Conservation (phyloP, 2,797 vertebrate species). For the Crocodylus rhombifer region DNA sequence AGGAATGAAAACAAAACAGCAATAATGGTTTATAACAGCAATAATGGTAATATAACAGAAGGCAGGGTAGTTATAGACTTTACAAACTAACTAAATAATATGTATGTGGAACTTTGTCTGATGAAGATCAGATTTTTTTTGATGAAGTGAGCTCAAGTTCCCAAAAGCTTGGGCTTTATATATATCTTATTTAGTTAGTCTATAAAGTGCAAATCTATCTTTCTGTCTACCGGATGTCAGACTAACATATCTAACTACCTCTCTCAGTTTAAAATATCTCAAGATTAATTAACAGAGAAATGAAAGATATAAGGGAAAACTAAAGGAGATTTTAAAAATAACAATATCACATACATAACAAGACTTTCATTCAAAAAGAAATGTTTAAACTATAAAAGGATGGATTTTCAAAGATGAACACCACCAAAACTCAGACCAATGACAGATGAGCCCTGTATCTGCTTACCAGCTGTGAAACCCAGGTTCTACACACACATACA, state of each 20-base stretch:
- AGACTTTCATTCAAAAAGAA: neutral
- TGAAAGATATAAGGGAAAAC: neutral
- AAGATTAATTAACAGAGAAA: neutral
- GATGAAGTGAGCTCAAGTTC: too few species aligned
- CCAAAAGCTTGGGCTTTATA: too few species aligned
- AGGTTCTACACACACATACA: neutral
- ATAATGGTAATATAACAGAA: neutral
- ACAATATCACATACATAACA: neutral
- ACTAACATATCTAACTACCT: too few species aligned
- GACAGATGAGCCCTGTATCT: neutral
- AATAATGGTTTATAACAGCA: slow-evolving; percentile 4
- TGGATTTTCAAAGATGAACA: neutral
- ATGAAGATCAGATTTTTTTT: too few species aligned
- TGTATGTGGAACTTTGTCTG: too few species aligned
- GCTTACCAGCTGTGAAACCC: neutral
- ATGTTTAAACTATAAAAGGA: neutral
- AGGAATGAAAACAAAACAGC: slow-evolving; percentile 31
- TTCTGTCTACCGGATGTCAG: too few species aligned
- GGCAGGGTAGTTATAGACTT: too few species aligned
- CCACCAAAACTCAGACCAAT: neutral
- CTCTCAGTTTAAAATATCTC: neutral
- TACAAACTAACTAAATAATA: too few species aligned
- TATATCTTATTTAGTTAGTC: too few species aligned
- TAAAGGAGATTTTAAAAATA: neutral
- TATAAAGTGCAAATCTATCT: too few species aligned